Percentiles rank a stretch among this genome's conserved stretches.
Conservation (phyloP, 92 coral and sea anemone genomes). For the Desmophyllum pertusum region DNA sequence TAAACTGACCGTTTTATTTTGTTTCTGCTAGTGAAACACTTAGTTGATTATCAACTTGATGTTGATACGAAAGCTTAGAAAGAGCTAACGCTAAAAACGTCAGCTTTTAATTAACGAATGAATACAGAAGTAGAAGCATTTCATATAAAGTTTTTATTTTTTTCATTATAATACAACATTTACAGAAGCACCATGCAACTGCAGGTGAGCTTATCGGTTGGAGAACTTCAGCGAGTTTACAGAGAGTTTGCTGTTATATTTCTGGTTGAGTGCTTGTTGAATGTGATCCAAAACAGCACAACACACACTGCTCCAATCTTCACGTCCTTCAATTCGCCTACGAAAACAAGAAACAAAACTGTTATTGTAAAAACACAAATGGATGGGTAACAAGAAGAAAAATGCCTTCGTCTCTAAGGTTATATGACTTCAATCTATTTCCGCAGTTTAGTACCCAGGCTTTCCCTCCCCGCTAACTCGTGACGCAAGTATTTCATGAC, state of each 20-base stretch:
- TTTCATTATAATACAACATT: background rate
- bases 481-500: background rate
- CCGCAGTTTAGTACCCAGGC: background rate
- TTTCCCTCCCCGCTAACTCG: background rate
- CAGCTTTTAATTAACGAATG: no score
- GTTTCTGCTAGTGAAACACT: no score
- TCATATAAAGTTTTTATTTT: no score
- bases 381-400: background rate
- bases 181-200: no score
- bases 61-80: no score
- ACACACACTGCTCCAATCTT: slow-evolving; percentile 30
- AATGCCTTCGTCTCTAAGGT: background rate
- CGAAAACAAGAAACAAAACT: background rate
- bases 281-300: slow-evolving; percentile 10
- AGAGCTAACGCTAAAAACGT: no score
- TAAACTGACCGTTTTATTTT: no score
- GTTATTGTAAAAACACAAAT: background rate
- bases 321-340: slow-evolving; percentile 32
- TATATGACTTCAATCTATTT: no score
- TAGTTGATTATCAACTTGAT: no score
- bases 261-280: slow-evolving; percentile 21
- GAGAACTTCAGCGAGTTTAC: slow-evolving; percentile 32
- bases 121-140: no score
- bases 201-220: background rate
- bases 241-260: slow-evolving; percentile 22